Evolutionary conservation across 2,888 invertebrate species (phyloP), one percentile per base, ranked within the genome.

Genomic region (Tipula confusa): DNA sequence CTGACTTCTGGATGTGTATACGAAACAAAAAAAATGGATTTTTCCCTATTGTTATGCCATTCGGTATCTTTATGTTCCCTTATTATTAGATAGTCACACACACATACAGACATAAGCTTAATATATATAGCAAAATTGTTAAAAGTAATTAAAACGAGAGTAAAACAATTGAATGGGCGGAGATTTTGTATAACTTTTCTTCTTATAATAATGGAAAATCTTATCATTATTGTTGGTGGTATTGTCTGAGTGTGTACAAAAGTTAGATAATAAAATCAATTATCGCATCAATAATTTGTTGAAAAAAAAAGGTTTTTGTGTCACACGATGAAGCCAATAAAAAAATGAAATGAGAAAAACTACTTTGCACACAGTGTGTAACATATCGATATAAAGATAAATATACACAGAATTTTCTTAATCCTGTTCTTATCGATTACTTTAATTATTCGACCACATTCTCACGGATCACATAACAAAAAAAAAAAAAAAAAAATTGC

Each of bases 121-220:
- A n/a, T n/a, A n/a, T n/a, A 43, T n/a, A 64, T 15, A 64, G 24
- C 7, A 64, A 64, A 64, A 64, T 64, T 24, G 24, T 64, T 24
- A 64, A 64, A 64, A 64, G 64, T 64, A 64, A 64, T 64, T 64
- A 64, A 64, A 64, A 64, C 64, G 64, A 64, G 64, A 64, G 64
- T 64, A 64, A 1, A 64, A 64, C 64, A 64, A 64, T 64, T 64
- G 64, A 24, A 64, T 24, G 64, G 64, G 64, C 24, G 64, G 64
- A 64, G 64, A 64, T 64, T 43, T 43, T 43, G 43, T 43, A 18
- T 43, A 43, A 43, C 15, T 43, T 64, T 64, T 64, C 24, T 24
- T 64, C 9, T 24, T 7, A 31, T 31, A 31, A 31, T 38, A 64
- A 64, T 64, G 64, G 43, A 43, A 36, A 36, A 43, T 7, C 43